phyloP scores from a whole-genome alignment of 2,797 vertebrate genomes.

The Helarctos malayanus region DNA sequence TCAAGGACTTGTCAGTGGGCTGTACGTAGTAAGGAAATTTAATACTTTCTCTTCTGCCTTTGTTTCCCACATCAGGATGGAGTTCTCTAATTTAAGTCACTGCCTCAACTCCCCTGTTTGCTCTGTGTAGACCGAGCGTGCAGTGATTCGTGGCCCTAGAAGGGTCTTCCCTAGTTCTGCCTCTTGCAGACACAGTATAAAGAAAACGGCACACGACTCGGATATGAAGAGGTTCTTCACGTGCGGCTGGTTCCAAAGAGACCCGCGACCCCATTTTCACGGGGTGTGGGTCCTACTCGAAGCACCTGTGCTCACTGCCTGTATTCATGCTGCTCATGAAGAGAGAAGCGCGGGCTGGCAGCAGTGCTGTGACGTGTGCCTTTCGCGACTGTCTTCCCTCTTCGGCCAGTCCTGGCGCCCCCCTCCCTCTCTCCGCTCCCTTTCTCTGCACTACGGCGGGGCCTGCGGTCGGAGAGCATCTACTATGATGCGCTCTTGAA shows the following conservation, averaged over 20 bases:
- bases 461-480: neutral
- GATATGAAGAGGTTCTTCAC: neutral
- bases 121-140: neutral
- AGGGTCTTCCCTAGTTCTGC: neutral
- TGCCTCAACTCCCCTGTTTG: neutral
- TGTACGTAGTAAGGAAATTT: neutral
- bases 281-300: neutral
- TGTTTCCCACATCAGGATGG: neutral
- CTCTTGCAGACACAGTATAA: neutral
- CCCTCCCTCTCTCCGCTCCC: neutral
- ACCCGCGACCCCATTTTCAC: neutral
- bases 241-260: neutral
- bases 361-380: accelerated
- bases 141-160: neutral
- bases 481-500: neutral
- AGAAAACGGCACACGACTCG: neutral
- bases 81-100: neutral
- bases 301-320: neutral
- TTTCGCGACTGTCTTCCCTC: neutral
- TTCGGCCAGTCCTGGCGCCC: neutral
- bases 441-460: neutral
- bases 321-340: neutral
- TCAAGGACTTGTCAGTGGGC: neutral
- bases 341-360: neutral
- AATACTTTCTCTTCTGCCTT: neutral